Evolutionary conservation across 2,888 invertebrate genomes (phyloP).

Genomic region (Eristalis pertinax): DNA sequence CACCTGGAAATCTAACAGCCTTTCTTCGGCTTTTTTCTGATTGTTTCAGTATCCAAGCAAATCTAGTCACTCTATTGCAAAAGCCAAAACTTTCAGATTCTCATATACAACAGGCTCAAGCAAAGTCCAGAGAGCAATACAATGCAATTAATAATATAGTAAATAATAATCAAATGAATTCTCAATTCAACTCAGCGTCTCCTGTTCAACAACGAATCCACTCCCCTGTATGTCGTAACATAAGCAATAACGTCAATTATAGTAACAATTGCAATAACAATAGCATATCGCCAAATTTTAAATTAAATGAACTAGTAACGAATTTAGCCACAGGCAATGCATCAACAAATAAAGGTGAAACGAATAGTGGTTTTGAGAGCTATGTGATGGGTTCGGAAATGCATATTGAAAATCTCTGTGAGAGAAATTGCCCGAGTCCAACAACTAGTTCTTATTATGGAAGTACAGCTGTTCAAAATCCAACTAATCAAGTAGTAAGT

Average conservation of each 20-base stretch:
- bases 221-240: constrained; percentile 77
- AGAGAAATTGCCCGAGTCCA: constrained; percentile 82
- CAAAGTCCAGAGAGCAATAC: constrained; percentile 80
- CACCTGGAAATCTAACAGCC: constrained; percentile 93
- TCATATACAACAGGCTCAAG: constrained; percentile 81
- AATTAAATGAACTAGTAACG: constrained; percentile 81
- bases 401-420: constrained; percentile 81
- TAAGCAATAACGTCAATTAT: constrained; percentile 68
- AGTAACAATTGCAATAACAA: constrained; percentile 73
- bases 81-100: constrained; percentile 87
- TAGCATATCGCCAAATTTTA: constrained; percentile 79
- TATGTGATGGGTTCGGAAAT: constrained; percentile 79
- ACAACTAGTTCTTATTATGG: constrained; percentile 84
- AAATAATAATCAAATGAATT: constrained; percentile 72
- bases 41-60: constrained; percentile 95
- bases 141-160: constrained; percentile 78
- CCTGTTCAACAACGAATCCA: constrained; percentile 76
- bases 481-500: constrained; percentile 8
- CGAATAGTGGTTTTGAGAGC: constrained; percentile 81
- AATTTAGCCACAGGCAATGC: constrained; percentile 74
- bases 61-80: constrained; percentile 92
- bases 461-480: constrained; percentile 70
- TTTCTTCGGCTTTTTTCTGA: constrained; percentile 97
- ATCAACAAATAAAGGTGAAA: constrained; percentile 77
- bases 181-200: constrained; percentile 47